These are phyloP conservation scores for Elanoides forficatus DNA, from an alignment of 2,113 vertebrate genomes.

Conservation along the genomic window DNA sequence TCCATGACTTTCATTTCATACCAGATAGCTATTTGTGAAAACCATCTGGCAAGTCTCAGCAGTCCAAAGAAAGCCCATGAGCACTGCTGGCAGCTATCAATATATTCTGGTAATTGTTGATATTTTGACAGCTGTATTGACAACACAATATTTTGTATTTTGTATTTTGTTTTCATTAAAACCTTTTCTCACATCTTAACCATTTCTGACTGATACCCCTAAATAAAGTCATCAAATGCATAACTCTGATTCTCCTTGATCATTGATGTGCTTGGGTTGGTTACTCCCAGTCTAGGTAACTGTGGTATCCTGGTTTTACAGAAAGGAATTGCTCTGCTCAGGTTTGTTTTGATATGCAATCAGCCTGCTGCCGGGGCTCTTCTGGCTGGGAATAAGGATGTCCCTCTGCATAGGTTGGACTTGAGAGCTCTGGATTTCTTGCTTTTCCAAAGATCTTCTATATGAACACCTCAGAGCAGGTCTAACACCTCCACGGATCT, in stretches of 20 bases:
- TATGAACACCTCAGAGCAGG: neutral
- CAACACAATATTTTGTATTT: neutral
- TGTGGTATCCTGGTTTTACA: neutral
- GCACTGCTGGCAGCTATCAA: neutral
- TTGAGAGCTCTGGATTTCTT: neutral
- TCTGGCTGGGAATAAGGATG: neutral
- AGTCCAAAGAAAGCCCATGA: neutral
- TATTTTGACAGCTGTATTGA: neutral
- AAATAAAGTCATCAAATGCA: neutral
- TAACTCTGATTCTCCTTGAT: neutral
- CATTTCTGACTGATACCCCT: neutral
- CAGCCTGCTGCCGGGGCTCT: neutral
- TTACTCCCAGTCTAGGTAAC: neutral
- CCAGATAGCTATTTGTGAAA: neutral
- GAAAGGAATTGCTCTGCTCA: neutral
- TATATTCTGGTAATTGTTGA: neutral
- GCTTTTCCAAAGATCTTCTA: neutral
- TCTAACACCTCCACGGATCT: neutral
- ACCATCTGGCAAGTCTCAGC: neutral
- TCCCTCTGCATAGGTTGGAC: accelerated
- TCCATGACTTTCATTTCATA: neutral
- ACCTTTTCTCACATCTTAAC: neutral
- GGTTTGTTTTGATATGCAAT: accelerated
- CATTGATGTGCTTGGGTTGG: neutral
- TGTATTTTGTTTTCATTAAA: neutral